Percentiles rank a stretch among this genome's conserved stretches.
Conservation (phyloP, 2,888 invertebrate species). For the Caenorhabditis sp. region DNA sequence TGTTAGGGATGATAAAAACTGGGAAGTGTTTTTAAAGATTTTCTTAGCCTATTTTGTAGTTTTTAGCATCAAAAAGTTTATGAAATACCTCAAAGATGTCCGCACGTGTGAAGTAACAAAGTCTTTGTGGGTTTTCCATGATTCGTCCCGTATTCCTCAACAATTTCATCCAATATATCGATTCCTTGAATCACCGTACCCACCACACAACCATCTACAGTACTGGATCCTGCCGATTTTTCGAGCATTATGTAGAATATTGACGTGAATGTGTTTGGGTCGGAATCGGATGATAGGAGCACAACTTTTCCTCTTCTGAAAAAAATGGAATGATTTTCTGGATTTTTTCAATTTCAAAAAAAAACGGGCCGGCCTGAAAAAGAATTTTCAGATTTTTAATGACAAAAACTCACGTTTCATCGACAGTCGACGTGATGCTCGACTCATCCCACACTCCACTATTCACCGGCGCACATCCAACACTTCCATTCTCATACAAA, state of each 20-base stretch:
- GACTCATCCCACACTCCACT: slow-evolving; percentile 18
- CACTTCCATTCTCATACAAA: slow-evolving; percentile 23
- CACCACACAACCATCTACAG: slow-evolving; percentile 30
- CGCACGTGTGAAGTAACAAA: slow-evolving; percentile 26
- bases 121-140: slow-evolving; percentile 22
- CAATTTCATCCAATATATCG: slow-evolving; percentile 20
- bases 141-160: slow-evolving; percentile 24
- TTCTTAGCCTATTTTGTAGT: too few species aligned
- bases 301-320: slow-evolving; percentile 31
- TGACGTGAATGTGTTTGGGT: slow-evolving; percentile 26
- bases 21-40: too few species aligned
- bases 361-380: too few species aligned
- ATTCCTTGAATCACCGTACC: slow-evolving; percentile 34
- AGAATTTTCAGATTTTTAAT: too few species aligned
- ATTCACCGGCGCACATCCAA: slow-evolving; percentile 27
- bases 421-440: slow-evolving; percentile 12
- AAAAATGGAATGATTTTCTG: background rate
- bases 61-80: too few species aligned
- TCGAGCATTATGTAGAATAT: slow-evolving; percentile 36
- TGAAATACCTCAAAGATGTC: slow-evolving; percentile 20
- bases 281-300: slow-evolving; percentile 18
- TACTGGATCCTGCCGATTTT: slow-evolving; percentile 7
- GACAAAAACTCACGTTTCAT: slow-evolving; percentile 12
- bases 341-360: background rate
- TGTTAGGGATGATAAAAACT: too few species aligned